These are phyloP conservation scores for Acronicta psi DNA, from an alignment of 2,888 invertebrate genomes.

Conservation along the genomic window DNA sequence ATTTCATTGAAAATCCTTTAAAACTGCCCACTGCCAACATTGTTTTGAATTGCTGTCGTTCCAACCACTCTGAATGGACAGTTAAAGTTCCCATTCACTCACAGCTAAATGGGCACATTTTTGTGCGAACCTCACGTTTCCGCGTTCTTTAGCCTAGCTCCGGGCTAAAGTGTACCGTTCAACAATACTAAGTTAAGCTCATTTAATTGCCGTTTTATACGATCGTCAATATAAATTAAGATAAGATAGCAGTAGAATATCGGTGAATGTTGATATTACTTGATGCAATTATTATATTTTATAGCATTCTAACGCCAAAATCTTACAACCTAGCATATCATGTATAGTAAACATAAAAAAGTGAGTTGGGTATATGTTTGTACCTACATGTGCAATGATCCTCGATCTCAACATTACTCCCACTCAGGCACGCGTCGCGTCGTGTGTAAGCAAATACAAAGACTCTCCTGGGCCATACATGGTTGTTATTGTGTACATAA, in stretches of 20 bases:
- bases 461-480: background rate
- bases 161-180: constrained; percentile 54
- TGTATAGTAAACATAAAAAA: background rate
- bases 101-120: constrained; percentile 77
- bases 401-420: constrained; percentile 56
- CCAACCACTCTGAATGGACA: constrained; percentile 77
- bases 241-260: constrained; percentile 30
- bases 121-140: constrained; percentile 75
- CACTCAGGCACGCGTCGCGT: constrained; percentile 72
- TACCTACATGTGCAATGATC: constrained; percentile 16
- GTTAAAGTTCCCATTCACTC: constrained; percentile 82
- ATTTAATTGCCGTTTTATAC: constrained; percentile 44
- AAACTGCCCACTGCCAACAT: constrained; percentile 68
- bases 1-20: constrained; percentile 71
- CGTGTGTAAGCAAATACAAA: constrained; percentile 12
- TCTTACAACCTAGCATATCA: constrained; percentile 4
- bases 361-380: background rate
- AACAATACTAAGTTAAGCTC: constrained; percentile 50
- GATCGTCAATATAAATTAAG: constrained; percentile 24
- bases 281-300: constrained; percentile 19
- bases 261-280: constrained; percentile 23
- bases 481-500: background rate
- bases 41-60: constrained; percentile 75
- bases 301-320: constrained; percentile 3
- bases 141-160: constrained; percentile 71